Evolutionary conservation across 2,888 invertebrate genomes (phyloP).

Genomic region (Leptinotarsa rubiginosa): DNA sequence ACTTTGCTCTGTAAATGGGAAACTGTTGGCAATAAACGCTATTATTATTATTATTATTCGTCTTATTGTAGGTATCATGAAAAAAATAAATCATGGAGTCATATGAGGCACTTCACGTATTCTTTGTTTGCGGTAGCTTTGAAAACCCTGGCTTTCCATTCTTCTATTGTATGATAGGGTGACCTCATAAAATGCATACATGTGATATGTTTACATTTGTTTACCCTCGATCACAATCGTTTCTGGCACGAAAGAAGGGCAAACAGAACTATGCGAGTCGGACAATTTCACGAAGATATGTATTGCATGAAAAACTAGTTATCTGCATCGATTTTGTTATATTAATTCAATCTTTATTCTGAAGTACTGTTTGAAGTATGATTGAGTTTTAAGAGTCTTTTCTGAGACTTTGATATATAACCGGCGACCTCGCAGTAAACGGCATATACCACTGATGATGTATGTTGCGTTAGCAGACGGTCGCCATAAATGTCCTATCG

Average conservation of each 20-base stretch:
- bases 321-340: neutral
- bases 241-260: conserved; percentile 43
- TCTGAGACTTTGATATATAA: too few species aligned
- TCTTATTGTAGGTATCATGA: too few species aligned
- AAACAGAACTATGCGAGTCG: conserved; percentile 40
- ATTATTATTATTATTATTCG: too few species aligned
- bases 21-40: too few species aligned
- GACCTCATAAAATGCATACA: conserved; percentile 39
- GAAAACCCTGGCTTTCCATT: conserved; percentile 8
- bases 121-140: neutral
- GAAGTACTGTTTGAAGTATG: neutral
- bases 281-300: conserved; percentile 17
- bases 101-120: neutral
- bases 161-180: conserved; percentile 36
- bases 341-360: neutral
- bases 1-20: too few species aligned
- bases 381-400: too few species aligned
- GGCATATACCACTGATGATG: too few species aligned
- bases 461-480: too few species aligned
- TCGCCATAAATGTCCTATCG: too few species aligned
- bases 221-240: conserved; percentile 44
- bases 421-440: too few species aligned
- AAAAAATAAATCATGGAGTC: too few species aligned
- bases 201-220: conserved; percentile 43
- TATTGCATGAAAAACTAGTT: conserved; percentile 12